Percentiles rank a stretch among this genome's conserved stretches.
These are phyloP conservation scores for Spinibarbus caldwelli DNA, from an alignment of 2,797 vertebrate species.

Conservation along the genomic window DNA sequence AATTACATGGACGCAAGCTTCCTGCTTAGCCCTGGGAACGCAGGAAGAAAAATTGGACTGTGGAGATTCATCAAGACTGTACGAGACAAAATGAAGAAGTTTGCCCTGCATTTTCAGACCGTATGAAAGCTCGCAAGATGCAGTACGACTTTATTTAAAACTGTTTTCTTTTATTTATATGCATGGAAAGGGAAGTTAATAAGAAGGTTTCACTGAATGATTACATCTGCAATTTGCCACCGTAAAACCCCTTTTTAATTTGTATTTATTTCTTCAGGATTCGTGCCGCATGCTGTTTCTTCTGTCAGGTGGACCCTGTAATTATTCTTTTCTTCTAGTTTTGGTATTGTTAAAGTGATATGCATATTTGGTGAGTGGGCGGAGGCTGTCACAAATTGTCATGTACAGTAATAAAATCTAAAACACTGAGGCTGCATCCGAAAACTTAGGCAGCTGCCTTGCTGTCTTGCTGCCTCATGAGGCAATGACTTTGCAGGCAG, in stretches of 20 bases:
- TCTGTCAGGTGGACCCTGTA: background rate
- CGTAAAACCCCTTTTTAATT: background rate
- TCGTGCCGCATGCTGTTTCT: constrained; percentile 3
- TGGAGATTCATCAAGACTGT: constrained; percentile 18
- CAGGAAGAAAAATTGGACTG: constrained; percentile 23
- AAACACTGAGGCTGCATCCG: background rate
- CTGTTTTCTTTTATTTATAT: background rate
- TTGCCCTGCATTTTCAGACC: background rate
- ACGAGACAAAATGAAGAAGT: constrained; percentile 12
- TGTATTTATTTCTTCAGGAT: constrained; percentile 20
- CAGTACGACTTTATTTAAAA: background rate
- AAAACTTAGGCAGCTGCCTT: too few species aligned
- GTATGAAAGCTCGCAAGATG: background rate
- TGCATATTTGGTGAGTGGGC: background rate
- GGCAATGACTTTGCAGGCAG: too few species aligned
- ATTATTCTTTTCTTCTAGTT: constrained; percentile 33
- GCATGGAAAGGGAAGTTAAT: background rate
- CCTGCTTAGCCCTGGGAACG: constrained; percentile 48
- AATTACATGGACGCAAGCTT: constrained; percentile 46
- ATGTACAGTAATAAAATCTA: background rate
- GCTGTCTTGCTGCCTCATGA: too few species aligned
- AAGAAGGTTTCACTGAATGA: background rate
- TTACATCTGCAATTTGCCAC: constrained; percentile 4
- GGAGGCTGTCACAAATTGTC: background rate
- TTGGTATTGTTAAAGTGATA: constrained; percentile 6